Percentiles rank a stretch among this genome's conserved stretches.
Conservation (phyloP, 2,888 invertebrate genomes). For the Chaitophorus viminalis region DNA sequence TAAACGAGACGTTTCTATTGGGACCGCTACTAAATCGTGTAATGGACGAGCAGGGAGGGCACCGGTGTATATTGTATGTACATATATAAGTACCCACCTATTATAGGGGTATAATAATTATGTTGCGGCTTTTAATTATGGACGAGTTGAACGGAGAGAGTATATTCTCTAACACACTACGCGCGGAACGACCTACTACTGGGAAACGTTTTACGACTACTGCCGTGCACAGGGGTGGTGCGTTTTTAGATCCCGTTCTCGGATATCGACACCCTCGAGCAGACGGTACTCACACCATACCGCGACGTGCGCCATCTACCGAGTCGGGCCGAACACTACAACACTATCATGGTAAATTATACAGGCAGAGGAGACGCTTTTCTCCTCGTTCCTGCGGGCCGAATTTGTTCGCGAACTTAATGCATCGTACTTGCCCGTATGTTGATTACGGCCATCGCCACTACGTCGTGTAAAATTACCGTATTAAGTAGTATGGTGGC, state of each 20-base stretch:
- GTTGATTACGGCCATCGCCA: no score
- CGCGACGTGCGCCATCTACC: constrained; percentile 35
- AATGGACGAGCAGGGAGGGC: no score
- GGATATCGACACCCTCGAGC: constrained; percentile 36
- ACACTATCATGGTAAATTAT: no score
- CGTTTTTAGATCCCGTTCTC: constrained; percentile 23
- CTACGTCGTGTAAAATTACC: no score
- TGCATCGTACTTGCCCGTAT: no score
- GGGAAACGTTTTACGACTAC: constrained; percentile 27
- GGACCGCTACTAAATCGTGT: no score
- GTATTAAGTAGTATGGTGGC: not conserved
- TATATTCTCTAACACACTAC: constrained; percentile 11
- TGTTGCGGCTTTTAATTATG: not conserved
- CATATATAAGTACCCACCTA: no score
- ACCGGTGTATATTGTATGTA: no score
- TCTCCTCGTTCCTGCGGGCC: not conserved
- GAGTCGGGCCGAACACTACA: not conserved
- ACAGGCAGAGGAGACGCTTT: not conserved
- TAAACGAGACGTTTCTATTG: no score
- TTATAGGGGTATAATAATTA: not conserved
- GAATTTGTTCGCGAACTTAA: not conserved
- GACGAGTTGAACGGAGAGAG: not conserved
- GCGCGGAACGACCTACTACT: constrained; percentile 11
- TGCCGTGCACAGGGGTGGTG: constrained; percentile 16
- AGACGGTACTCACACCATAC: not conserved